Conservation (phyloP, 2,113 vertebrate species). For the Brachypteracias leptosomus region DNA sequence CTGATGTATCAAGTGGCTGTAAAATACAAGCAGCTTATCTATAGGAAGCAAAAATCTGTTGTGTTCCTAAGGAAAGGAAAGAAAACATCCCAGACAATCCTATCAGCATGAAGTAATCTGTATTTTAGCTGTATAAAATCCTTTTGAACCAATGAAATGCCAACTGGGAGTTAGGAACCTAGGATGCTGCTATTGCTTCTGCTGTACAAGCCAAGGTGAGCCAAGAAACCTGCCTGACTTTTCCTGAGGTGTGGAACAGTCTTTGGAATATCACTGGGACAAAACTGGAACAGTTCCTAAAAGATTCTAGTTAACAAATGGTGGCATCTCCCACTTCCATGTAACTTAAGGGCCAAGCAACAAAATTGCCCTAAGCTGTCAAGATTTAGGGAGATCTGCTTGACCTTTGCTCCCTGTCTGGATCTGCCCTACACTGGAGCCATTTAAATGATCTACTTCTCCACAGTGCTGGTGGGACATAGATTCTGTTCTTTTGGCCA, state of each 20-base stretch:
- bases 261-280: not conserved
- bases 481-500: not conserved
- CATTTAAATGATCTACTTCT: not conserved
- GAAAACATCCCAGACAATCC: not conserved
- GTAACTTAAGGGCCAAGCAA: not conserved
- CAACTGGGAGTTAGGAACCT: not conserved
- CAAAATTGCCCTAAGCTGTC: not conserved
- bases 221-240: not conserved
- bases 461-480: fast-evolving
- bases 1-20: not conserved
- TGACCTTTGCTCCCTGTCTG: not conserved
- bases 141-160: not conserved
- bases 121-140: not conserved
- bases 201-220: not conserved
- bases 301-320: not conserved
- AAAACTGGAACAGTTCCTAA: not conserved
- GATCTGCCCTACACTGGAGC: not conserved
- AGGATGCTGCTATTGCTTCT: not conserved
- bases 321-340: not conserved
- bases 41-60: not conserved
- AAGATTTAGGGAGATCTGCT: not conserved
- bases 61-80: not conserved
- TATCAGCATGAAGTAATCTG: not conserved
- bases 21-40: not conserved
- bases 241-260: not conserved